A percentile compares a stretch with the other conserved stretches of the same genome.
phyloP scores from a whole-genome alignment of 1,140 invertebrate species.

The Polypedilum vanderplanki region DNA sequence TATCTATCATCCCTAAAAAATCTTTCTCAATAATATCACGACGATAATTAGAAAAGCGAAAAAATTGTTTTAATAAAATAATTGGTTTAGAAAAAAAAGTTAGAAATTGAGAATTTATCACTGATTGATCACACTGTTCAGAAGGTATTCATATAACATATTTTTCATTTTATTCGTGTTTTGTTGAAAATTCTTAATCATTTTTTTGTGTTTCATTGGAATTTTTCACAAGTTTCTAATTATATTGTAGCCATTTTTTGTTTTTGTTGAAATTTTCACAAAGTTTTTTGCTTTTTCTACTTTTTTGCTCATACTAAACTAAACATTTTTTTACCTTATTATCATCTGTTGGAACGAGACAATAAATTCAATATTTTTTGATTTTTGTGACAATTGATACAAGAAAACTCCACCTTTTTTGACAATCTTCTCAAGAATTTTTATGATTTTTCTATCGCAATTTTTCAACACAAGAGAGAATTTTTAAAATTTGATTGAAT shows the following conservation, averaged over 20 bases:
- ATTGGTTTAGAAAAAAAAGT: slow-evolving; percentile 8
- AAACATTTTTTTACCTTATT: not conserved
- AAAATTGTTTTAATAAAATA: not conserved
- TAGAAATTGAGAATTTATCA: not conserved
- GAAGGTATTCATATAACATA: not conserved
- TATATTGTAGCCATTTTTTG: not conserved
- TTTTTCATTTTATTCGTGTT: not conserved
- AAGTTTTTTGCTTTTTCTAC: not conserved
- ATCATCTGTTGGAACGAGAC: slow-evolving; percentile 1
- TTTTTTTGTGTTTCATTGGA: not conserved
- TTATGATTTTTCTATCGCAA: not conserved
- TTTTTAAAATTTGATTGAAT: not conserved
- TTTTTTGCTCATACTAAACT: not conserved
- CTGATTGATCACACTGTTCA: not conserved
- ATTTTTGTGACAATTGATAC: not conserved
- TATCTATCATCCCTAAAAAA: too few species aligned
- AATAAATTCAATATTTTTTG: not conserved
- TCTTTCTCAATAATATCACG: not conserved
- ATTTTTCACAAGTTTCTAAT: not conserved
- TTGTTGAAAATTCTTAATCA: not conserved
- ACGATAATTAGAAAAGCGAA: not conserved
- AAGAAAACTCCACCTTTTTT: slow-evolving; percentile 25
- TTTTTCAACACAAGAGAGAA: slow-evolving; percentile 27
- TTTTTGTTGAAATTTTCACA: not conserved
- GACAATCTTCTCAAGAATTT: not conserved